These are phyloP conservation scores for Heterotilapia buettikoferi DNA, from an alignment of 2,113 vertebrate genomes.

Conservation along the genomic window DNA sequence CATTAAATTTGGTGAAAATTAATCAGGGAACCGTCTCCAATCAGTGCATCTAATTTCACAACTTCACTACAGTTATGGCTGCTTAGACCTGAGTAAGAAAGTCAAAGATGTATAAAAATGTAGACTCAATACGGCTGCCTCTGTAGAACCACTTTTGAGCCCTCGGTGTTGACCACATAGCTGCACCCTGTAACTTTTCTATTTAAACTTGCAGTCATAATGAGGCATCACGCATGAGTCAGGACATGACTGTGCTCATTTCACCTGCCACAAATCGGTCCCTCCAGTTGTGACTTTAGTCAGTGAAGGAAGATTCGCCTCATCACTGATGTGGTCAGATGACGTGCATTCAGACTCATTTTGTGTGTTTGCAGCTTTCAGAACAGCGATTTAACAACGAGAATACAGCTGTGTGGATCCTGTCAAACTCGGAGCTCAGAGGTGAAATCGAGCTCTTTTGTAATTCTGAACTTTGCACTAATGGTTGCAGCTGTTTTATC, in stretches of 20 bases:
- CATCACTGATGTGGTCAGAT: neutral
- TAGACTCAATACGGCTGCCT: accelerated
- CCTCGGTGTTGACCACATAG: neutral
- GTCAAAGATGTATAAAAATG: neutral
- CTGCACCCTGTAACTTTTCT: neutral
- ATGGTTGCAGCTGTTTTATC: neutral
- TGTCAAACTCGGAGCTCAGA: neutral
- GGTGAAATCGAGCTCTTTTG: neutral
- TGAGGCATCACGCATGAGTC: neutral
- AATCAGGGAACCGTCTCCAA: neutral
- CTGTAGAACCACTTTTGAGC: neutral
- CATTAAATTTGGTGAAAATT: neutral
- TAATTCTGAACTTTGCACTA: neutral
- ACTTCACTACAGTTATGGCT: neutral
- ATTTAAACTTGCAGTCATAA: neutral
- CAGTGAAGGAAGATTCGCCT: neutral
- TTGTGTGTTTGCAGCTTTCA: neutral
- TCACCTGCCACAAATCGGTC: neutral
- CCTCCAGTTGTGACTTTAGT: neutral
- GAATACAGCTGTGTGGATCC: neutral
- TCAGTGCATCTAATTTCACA: neutral
- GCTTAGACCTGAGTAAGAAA: neutral
- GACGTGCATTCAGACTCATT: neutral
- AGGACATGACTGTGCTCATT: neutral
- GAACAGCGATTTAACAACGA: accelerated